These are phyloP conservation scores for Microtus oregoni DNA, from an alignment of 2,113 vertebrate genomes.

Conservation along the genomic window DNA sequence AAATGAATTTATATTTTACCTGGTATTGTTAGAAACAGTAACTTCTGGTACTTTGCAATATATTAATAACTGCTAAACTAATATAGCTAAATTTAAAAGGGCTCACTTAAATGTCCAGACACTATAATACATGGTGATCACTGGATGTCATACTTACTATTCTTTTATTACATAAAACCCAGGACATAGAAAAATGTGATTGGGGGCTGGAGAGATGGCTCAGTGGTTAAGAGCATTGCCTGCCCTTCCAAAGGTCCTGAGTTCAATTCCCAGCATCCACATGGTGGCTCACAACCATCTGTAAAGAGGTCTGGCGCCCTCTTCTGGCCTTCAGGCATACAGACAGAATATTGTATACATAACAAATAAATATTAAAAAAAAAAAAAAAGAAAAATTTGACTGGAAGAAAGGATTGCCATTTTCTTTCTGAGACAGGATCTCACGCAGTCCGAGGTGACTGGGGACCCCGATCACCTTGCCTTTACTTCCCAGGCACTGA, in stretches of 20 bases:
- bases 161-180: background rate
- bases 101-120: background rate
- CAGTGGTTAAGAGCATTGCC: no score
- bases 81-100: background rate
- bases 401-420: background rate
- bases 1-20: background rate
- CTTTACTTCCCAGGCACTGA: background rate
- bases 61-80: slow-evolving; percentile 26
- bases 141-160: background rate
- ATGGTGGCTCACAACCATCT: no score
- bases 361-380: no score
- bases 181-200: background rate
- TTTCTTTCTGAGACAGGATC: background rate
- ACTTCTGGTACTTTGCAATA: background rate
- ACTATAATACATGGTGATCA: background rate
- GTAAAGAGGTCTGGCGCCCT: no score
- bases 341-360: no score
- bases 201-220: no score
- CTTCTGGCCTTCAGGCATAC: no score
- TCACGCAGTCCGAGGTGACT: background rate
- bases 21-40: background rate
- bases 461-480: background rate
- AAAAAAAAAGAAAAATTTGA: background rate
- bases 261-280: no score
- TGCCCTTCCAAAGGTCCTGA: no score